Conservation (phyloP, 1,140 invertebrate genomes). For the Pogonus chalceus region DNA sequence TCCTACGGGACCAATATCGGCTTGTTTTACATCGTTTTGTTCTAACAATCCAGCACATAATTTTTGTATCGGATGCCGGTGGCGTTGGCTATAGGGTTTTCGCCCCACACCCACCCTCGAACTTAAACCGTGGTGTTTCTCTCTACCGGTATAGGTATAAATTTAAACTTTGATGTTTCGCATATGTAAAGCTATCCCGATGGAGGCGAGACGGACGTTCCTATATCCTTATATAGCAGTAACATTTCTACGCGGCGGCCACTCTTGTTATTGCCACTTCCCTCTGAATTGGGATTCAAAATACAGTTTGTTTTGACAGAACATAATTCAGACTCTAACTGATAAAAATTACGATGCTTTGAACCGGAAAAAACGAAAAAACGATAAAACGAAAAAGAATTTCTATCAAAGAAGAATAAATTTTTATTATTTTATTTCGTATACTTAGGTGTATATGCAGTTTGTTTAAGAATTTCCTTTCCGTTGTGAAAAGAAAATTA, state of each 20-base stretch:
- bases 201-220: conserved; percentile 9
- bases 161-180: conserved; percentile 5
- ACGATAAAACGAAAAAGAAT: no score
- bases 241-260: conserved; percentile 13
- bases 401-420: no score
- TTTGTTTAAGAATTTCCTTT: no score
- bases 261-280: conserved; percentile 34
- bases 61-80: conserved; percentile 22
- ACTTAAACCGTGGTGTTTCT: not conserved
- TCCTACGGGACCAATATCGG: conserved; percentile 30
- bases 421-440: no score
- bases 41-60: conserved; percentile 37
- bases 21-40: conserved; percentile 41
- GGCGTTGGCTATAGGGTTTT: not conserved
- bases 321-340: conserved; percentile 31
- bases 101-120: no score
- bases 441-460: no score
- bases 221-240: conserved; percentile 12
- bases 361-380: no score
- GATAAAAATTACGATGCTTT: conserved; percentile 30
- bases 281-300: conserved; percentile 17
- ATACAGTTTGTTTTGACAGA: conserved; percentile 31
- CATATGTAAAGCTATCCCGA: conserved; percentile 2
- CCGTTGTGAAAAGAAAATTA: not conserved
- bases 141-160: not conserved